Conservation (phyloP, 2,113 vertebrate genomes). For the Prochilodus magdalenae region DNA sequence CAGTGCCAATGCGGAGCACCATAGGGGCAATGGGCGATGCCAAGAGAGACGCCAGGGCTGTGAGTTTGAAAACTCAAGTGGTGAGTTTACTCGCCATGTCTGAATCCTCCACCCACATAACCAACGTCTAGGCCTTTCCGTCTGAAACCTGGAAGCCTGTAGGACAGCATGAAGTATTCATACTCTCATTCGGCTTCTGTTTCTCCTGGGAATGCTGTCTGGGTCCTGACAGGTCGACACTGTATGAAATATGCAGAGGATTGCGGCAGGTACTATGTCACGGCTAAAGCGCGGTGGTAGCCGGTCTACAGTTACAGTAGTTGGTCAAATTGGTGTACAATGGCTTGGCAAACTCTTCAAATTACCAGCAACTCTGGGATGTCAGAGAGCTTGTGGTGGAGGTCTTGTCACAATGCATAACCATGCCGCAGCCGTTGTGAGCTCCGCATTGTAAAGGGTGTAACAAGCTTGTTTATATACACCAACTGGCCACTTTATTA, state of each 20-base stretch:
- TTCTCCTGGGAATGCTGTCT: too few species aligned
- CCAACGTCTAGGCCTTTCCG: neutral
- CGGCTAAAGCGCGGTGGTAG: neutral
- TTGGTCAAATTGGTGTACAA: too few species aligned
- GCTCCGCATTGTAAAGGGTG: too few species aligned
- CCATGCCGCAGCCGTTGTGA: neutral
- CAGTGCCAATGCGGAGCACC: slow-evolving; percentile 30
- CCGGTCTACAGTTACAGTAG: too few species aligned
- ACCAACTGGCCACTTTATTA: too few species aligned
- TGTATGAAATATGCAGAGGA: neutral
- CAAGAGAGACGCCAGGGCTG: slow-evolving; percentile 39
- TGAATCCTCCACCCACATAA: slow-evolving; percentile 16
- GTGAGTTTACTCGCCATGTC: neutral
- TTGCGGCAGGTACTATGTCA: neutral
- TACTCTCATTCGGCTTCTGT: neutral
- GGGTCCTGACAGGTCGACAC: neutral
- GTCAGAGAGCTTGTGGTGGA: neutral
- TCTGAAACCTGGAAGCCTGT: neutral
- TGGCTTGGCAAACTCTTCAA: neutral
- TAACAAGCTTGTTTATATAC: too few species aligned
- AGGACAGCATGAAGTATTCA: neutral
- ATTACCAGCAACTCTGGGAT: too few species aligned
- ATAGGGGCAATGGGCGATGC: slow-evolving; percentile 40
- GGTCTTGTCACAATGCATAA: neutral
- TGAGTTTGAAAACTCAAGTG: slow-evolving; percentile 36